Base-by-base conservation (phyloP, 1,140 invertebrate species). In the Drosophila tsacasi region DNA sequence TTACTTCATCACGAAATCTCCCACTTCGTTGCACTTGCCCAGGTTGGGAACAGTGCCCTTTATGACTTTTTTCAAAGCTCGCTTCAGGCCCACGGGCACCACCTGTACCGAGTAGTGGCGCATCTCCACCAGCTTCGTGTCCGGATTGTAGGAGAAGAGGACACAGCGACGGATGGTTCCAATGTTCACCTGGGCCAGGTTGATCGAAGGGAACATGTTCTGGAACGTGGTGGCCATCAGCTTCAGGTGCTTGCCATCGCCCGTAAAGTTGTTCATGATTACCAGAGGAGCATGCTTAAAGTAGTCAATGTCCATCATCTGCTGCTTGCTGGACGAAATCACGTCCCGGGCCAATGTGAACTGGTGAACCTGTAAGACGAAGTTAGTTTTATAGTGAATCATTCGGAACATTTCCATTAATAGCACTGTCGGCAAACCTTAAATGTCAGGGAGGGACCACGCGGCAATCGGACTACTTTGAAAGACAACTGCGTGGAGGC, bases 131-230 rank as follows among this genome's bases (percentile, higher is more conserved):
- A 95, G 93, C 92, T 98, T 97, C n/a, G 96, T 97, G 17, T 96
- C 94, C 2, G 95, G 93, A 93, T 99, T 96, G 92, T 99, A 99
- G 93, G 98, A 98, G 76, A 99, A 94, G 27, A 99, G 94, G 1
- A 99, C 95, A 94, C 97, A 98, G 37, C 99, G 95, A 65, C 96
- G 95, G 63, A 99, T 96, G n/a, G 96, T 96, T 90, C 96, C 97
- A 61, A 99, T 94, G 92, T 98, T 97, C 0, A 99, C 95, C 94
- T 96, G 98, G 32, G 97, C 97, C 59, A 99, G 95, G 94, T 99
- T 99, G 52, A 99, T 98, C 0, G 97, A 96, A 1, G 99, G 99
- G 93, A 99, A 99, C 98, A 99, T 98, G 92, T 99, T 99, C 94
- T 99, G 98, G 92, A 99, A 99, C 94, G 97, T 99, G 7, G 97